Base-by-base conservation (phyloP, 2,113 vertebrate genomes). In the Rhinolophus sinicus region DNA sequence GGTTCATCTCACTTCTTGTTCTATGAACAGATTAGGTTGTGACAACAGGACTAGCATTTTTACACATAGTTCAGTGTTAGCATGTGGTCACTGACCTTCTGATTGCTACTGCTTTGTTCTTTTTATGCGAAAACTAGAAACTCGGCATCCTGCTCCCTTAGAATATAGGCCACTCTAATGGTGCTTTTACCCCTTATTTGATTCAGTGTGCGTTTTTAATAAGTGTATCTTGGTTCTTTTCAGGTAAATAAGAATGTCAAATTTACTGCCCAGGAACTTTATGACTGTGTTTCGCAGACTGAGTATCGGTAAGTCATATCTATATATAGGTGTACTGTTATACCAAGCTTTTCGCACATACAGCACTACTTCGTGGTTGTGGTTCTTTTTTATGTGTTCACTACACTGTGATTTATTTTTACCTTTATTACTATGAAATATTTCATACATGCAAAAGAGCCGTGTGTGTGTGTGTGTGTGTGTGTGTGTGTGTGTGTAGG, bases 261-360 rank as follows among this genome's bases (percentile, higher is more conserved):
- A 93, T 98, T 99, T 96, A 99, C 98, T 93, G 98, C 99, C 72
- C 98, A 98, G 95, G 99, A 99, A 92, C 98, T 99, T 28, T 98
- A 99, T 44, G 98, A 99, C 12, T 99, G 99, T 97, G 98, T 99
- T 96, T 99, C 99, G 81, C 99, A 99, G 28, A 98, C 98, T 60
- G 97, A 98, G 0, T 99, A 99, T 97, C 98, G 99, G 99, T 99
- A 98, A 97, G 98, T 62, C 30, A 6, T 28, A 52, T 0, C 56
- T 81, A 0, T 44, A 12, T 67, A 10, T 40, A 47, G 65, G 75
- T 73, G 10, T 8, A 28, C 26, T 5, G 18, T 21, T 33, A 6
- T 64, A 69, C 62, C 1, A 16, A 30, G 19, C 21, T 52, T 85
- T 77, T 80, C 28, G 67, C 33, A 5, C 30, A 3, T 65, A 52